Base-by-base conservation (phyloP, 2,888 invertebrate species). In the Phlogophora meticulosa region DNA sequence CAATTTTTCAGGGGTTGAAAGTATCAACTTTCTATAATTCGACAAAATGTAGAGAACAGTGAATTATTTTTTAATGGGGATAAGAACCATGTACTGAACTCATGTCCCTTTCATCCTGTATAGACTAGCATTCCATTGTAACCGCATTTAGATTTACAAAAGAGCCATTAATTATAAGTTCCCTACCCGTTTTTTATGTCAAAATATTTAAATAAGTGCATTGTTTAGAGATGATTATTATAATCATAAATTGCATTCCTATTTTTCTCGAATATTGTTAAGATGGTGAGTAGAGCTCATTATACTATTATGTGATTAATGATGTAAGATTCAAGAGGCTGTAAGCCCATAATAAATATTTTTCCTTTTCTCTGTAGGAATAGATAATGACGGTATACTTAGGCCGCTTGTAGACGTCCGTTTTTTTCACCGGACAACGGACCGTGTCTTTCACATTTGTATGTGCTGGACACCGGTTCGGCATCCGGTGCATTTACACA, bases 201-300 rank as follows among this genome's bases (percentile, higher is more conserved):
- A 48, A 40, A 13, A 0, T 36, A n/a, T 10, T 17, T 42, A 48
- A 42, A n/a, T 40, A 75, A 51, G 49, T 55, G 45, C 60, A 51
- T 45, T 48, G 61, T 59, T 59, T 32, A n/a, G 11, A 9, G 15
- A 68, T 32, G n/a, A 28, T 28, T 63, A 32, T 22, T 46, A 15
- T 32, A 38, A 28, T 11, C 13, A 20, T 32, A 17, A 36, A 38
- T 32, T 1, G 28, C 42, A 51, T 40, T 74, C 49, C 36, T 63
- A 49, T 32, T 48, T 28, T 61, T 48, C 66, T 75, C 48, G 48
- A 78, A 75, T 75, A 73, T 45, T 72, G 64, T 52, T 51, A 62
- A 53, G 40, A 49, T 72, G 46, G 13, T 52, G 22, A 24, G 46
- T 40, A 24, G 24, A 22, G 63, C 34, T 59, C 49, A 43, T 28